Evolutionary conservation across 2,888 invertebrate genomes (phyloP), one percentile per base, ranked within the genome.

Genomic region (Dermolepida albohirtum): DNA sequence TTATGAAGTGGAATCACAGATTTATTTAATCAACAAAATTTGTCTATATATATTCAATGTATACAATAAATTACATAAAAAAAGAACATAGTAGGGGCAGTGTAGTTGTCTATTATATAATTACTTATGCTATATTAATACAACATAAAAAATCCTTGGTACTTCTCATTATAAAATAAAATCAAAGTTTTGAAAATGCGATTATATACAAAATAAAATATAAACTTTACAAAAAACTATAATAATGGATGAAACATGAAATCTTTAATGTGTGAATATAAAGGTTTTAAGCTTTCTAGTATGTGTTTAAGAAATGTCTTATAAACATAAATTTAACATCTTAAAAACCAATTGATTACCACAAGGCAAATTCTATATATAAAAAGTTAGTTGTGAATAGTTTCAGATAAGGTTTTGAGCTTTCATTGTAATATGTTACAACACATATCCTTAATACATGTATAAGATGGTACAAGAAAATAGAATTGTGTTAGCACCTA

Each of bases 21-120:
- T 82, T 62, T 62, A 54, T 67, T 83, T 82, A 83, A 81, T 81
- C 79, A 81, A 82, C 81, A 81, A 80, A 79, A 79, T 77, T 75
- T 76, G 4, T 22, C 22, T 22, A 62, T 47, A 47, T 47, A 62
- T 62, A 34, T 75, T 72, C 75, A 76, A 76, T 75, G 72, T 73
- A 78, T 77, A 79, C 76, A 80, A 77, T 80, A 80, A 80, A 79
- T 79, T 79, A 80, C 76, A 78, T 65, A 64, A 43, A 52, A 47
- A 55, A 55, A 74, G 79, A 77, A 79, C 80, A 76, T 79, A 77
- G 6, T 34, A 34, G 78, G n/a, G 78, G 78, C 78, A 79, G 78
- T 79, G 78, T 73, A 72, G 54, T 70, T 50, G 69, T 70, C 49
- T 67, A 71, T 68, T 62, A 69, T 63, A 68, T 71, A 67, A 70